phyloP scores from a whole-genome alignment of 1,140 invertebrate species.

The Leguminivora glycinivorella region DNA sequence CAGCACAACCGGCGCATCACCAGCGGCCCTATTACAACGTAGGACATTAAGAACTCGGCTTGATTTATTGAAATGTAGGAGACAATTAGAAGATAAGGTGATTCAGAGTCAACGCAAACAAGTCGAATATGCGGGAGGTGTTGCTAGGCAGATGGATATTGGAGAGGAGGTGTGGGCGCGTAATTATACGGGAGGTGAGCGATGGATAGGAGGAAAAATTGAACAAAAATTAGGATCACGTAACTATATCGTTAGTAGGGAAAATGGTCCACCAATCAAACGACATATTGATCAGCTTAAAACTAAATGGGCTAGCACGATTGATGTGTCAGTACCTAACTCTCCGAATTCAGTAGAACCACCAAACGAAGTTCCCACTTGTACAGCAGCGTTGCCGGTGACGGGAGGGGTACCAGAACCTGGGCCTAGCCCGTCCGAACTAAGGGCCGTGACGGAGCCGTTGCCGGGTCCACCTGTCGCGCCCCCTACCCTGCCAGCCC shows the following conservation, averaged over 20 bases:
- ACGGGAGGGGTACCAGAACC: neutral
- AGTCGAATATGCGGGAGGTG: neutral
- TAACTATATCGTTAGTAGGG: neutral
- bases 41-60: neutral
- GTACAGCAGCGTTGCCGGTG: too few relatives aligned
- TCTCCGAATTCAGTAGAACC: neutral
- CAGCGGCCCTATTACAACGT: slow-evolving; percentile 19
- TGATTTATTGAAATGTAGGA: slow-evolving; percentile 13
- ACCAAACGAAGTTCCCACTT: neutral
- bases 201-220: slow-evolving; percentile 11
- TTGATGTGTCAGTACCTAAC: too few relatives aligned
- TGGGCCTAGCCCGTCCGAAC: neutral
- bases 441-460: neutral
- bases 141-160: too few relatives aligned
- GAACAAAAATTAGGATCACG: slow-evolving; percentile 14
- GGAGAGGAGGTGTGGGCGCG: too few relatives aligned
- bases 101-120: neutral
- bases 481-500: too few relatives aligned
- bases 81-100: slow-evolving; percentile 15
- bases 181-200: too few relatives aligned
- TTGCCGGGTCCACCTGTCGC: neutral
- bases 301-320: neutral
- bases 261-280: slow-evolving; percentile 17
- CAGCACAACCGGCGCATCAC: slow-evolving; percentile 7
- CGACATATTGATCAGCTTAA: slow-evolving; percentile 25